Conservation (phyloP, 2,888 invertebrate genomes). For the Odontothrips loti region DNA sequence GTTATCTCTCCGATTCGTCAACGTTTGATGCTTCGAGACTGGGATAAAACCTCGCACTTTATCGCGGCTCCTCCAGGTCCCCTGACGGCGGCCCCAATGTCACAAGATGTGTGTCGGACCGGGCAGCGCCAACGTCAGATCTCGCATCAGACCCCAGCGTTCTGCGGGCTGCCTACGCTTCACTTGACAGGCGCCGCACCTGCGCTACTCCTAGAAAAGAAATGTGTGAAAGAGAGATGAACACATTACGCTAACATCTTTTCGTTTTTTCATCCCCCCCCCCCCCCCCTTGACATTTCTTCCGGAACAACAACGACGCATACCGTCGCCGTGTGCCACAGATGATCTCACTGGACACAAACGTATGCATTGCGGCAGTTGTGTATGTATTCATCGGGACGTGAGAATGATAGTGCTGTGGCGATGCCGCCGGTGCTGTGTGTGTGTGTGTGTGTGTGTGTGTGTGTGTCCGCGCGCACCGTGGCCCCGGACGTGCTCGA, state of each 20-base stretch:
- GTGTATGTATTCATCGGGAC: conserved; percentile 4
- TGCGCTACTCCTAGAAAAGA: neutral
- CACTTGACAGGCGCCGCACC: neutral
- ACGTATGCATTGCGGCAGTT: too few species aligned
- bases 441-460: too few species aligned
- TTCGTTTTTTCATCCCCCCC: too few species aligned
- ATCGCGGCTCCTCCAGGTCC: neutral
- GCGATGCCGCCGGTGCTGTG: neutral
- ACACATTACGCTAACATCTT: too few species aligned
- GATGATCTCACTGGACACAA: too few species aligned
- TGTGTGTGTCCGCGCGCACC: neutral
- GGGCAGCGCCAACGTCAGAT: too few species aligned
- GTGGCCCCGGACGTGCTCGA: conserved; percentile 4
- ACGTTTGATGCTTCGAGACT: neutral
- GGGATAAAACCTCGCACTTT: neutral
- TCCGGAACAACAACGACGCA: too few species aligned
- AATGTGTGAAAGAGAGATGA: neutral
- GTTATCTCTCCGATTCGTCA: conserved; percentile 17
- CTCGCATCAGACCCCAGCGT: neutral
- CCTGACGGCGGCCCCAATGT: neutral
- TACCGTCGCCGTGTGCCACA: too few species aligned
- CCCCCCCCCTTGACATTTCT: too few species aligned
- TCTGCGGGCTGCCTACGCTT: neutral
- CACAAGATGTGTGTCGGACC: too few species aligned
- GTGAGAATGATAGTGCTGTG: conserved; percentile 14